phyloP scores from a whole-genome alignment of 2,797 vertebrate species.

The Trematomus bernacchii region DNA sequence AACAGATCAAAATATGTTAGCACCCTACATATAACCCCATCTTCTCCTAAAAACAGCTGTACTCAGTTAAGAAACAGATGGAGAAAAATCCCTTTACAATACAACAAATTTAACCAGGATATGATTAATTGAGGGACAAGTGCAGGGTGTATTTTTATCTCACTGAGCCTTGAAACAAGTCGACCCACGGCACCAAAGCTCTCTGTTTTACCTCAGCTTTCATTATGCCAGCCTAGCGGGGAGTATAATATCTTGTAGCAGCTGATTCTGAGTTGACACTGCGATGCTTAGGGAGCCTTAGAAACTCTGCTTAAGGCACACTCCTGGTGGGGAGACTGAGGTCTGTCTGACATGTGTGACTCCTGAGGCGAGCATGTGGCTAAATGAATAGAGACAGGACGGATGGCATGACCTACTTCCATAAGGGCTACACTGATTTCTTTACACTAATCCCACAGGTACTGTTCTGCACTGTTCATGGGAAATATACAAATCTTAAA shows the following conservation, averaged over 20 bases:
- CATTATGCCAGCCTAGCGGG: constrained; percentile 74
- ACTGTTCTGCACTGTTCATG: constrained; percentile 29
- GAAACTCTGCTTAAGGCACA: constrained; percentile 75
- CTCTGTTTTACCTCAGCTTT: constrained; percentile 59
- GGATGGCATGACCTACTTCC: constrained; percentile 77
- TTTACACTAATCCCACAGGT: constrained; percentile 57
- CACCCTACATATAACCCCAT: constrained; percentile 21
- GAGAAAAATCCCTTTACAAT: constrained; percentile 48
- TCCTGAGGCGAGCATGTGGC: constrained; percentile 71
- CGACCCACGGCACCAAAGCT: constrained; percentile 61
- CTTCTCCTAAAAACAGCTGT: constrained; percentile 40
- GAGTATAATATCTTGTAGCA: constrained; percentile 70
- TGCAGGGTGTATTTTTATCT: constrained; percentile 75
- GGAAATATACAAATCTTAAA: constrained; percentile 33
- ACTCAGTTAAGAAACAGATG: constrained; percentile 45
- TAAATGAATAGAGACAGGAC: constrained; percentile 73
- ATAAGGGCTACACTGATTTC: constrained; percentile 51
- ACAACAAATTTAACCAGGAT: constrained; percentile 55
- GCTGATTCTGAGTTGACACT: constrained; percentile 72
- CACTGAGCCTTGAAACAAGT: constrained; percentile 70
- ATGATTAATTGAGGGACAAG: constrained; percentile 75
- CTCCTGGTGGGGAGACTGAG: constrained; percentile 62
- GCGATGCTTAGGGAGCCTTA: constrained; percentile 68
- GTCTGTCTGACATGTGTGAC: constrained; percentile 74
- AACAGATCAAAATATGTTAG: constrained; percentile 31